Evolutionary conservation across 2,797 vertebrate genomes (phyloP), one percentile per base, ranked within the genome.

Genomic region (Myotis myotis): DNA sequence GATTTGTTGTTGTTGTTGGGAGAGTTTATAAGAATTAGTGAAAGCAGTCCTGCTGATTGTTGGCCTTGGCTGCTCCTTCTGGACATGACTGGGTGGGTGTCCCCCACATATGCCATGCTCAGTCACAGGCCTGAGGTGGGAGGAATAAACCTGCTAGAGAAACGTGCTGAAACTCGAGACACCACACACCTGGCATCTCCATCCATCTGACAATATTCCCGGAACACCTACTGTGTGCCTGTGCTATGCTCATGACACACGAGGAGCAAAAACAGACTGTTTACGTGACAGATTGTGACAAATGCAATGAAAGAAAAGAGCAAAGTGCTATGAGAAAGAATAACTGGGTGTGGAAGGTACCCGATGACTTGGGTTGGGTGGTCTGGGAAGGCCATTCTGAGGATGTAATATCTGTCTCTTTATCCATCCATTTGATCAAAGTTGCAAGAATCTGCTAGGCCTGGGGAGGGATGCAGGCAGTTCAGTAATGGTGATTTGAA

Each of bases 241-340:
- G 7, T 6, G 28, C 23, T 66, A 0, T 4, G 47, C 41, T 91
- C 36, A 8, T 36, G 36, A 38, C 4, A 20, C 4, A 6, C 0
- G 8, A 17, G 16, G 51, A 30, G n/a, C 49, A 36, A 64, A 93
- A 44, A 6, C 4, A 38, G 89, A 66, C 11, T 13, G 3, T 38
- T 30, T 44, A 57, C 51, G 5, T 33, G 28, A 70, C 16, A n/a
- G 28, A 36, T 25, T 23, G 60, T 25, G 74, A 57, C 71, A 49
- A 20, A 47, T 5, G 33, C 85, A 28, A 0, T 8, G 36, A 70
- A 64, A 72, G 70, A 33, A 55, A 23, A 79, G 55, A 79, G n/a
- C 38, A 10, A 22, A 25, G 41, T 4, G 19, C 25, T 36, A 20
- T 16, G 44, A 49, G 25, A 15, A 49, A 7, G 28, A 38, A 25